Conservation (phyloP, 2,113 vertebrate genomes). For the Micronisus gabar region DNA sequence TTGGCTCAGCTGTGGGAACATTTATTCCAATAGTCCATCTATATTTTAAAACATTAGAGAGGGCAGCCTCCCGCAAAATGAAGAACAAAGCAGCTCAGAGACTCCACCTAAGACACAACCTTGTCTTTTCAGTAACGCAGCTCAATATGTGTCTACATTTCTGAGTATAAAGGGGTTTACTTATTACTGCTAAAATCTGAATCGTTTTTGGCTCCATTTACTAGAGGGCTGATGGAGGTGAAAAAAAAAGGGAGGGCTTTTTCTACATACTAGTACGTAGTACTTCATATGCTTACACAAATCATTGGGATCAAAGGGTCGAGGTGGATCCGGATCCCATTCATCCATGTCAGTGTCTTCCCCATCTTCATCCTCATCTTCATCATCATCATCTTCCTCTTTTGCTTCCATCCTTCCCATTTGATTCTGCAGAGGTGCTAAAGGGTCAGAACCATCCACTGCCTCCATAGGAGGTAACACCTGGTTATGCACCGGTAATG, state of each 20-base stretch:
- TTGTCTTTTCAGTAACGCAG: not conserved
- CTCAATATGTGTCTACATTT: not conserved
- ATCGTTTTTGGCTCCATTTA: not conserved
- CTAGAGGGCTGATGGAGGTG: not conserved
- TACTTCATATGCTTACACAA: conserved; percentile 82
- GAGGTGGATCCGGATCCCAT: conserved; percentile 87
- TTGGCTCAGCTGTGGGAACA: not conserved
- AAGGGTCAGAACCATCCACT: conserved; percentile 80
- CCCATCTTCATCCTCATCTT: conserved; percentile 84
- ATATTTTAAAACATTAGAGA: not conserved
- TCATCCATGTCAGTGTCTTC: conserved; percentile 93
- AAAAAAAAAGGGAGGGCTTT: not conserved
- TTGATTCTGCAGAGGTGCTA: conserved; percentile 81
- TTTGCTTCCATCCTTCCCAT: conserved; percentile 88
- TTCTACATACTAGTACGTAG: not conserved
- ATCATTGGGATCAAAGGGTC: conserved; percentile 89
- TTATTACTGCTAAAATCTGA: not conserved
- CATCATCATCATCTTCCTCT: conserved; percentile 89
- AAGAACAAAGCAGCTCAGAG: not conserved
- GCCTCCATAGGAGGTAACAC: conserved; percentile 84
- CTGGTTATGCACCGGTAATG: conserved; percentile 80
- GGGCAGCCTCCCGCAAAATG: not conserved
- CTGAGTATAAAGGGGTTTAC: not conserved
- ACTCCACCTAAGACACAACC: not conserved
- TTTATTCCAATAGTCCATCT: not conserved